Percentiles rank a stretch among this genome's conserved stretches.
These are phyloP conservation scores for Karalla daura DNA, from an alignment of 2,797 vertebrate genomes.

Conservation along the genomic window DNA sequence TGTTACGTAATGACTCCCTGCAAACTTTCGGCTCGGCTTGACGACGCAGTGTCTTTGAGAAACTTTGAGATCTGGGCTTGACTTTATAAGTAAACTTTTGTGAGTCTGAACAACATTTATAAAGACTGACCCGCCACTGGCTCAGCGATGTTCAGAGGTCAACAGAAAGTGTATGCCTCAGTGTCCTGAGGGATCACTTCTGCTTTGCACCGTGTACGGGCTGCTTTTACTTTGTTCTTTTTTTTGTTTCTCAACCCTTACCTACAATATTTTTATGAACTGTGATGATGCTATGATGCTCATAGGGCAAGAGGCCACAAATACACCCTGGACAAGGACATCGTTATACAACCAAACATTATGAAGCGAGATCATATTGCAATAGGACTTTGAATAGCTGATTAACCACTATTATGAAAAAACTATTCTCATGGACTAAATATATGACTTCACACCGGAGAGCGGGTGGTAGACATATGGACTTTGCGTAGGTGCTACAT, in stretches of 20 bases:
- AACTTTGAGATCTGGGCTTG: background rate
- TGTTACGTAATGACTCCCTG: no score
- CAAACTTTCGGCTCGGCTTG: background rate
- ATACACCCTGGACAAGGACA: no score
- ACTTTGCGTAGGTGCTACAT: constrained; percentile 30
- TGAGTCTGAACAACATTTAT: background rate
- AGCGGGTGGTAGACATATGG: constrained; percentile 25
- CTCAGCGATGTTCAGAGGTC: background rate
- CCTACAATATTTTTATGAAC: background rate
- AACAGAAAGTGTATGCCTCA: no score
- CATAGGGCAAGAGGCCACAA: no score
- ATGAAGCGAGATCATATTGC: no score
- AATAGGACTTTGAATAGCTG: no score
- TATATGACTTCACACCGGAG: background rate
- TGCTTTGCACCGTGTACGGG: background rate
- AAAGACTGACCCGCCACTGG: background rate
- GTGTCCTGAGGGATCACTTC: background rate
- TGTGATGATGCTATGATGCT: background rate
- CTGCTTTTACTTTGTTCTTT: background rate
- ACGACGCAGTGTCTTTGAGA: background rate
- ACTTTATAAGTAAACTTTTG: background rate
- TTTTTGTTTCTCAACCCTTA: background rate
- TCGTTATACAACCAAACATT: no score
- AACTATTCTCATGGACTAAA: no score
- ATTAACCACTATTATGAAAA: no score